Evolutionary conservation across 1,140 invertebrate species (phyloP), one percentile per base, ranked within the genome.

Genomic region (Epicauta chinensis): DNA sequence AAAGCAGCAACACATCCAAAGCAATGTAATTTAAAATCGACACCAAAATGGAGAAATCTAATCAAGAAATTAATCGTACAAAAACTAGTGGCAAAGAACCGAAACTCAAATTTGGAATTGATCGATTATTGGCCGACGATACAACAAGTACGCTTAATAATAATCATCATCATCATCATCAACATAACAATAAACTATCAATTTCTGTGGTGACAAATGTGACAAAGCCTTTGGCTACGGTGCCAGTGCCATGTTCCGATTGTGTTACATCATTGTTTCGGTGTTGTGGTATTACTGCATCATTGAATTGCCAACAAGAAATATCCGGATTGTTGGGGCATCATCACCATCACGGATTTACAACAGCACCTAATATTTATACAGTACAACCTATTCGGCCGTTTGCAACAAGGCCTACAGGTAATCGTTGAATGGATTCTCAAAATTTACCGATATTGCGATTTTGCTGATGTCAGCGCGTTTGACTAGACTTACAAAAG

Each of bases 101-200:
- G 16, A 70, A 68, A 43, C 43, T 73, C 10, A 73, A 72, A 59
- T 73, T 73, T 55, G 71, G 71, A 1, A 71, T 73, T 13, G 71
- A 73, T 45, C 61, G 66, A 48, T 56, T 72, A 2, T 56, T 72
- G 7, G 62, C 68, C 3, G 37, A 46, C 16, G 60, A 63, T 14
- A 34, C 46, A 5, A 38, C 13, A 29, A 31, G 16, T n/a, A n/a
- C n/a, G n/a, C n/a, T n/a, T n/a, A n/a, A n/a, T n/a, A n/a, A n/a
- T n/a, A n/a, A n/a, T n/a, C n/a, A n/a, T n/a, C n/a, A n/a, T n/a
- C n/a, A n/a, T n/a, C n/a, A n/a, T n/a, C n/a, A n/a, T n/a, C n/a
- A n/a, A n/a, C 23, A 49, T 40, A 39, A 45, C 29, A 39, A 7
- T 29, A 53, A 39, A 49, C 32, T n/a, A 11, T n/a, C 32, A 34